Percentiles rank a stretch among this genome's conserved stretches.
Evolutionary conservation across 1,140 invertebrate species (phyloP).

Genomic region (Scylla paramamosain): DNA sequence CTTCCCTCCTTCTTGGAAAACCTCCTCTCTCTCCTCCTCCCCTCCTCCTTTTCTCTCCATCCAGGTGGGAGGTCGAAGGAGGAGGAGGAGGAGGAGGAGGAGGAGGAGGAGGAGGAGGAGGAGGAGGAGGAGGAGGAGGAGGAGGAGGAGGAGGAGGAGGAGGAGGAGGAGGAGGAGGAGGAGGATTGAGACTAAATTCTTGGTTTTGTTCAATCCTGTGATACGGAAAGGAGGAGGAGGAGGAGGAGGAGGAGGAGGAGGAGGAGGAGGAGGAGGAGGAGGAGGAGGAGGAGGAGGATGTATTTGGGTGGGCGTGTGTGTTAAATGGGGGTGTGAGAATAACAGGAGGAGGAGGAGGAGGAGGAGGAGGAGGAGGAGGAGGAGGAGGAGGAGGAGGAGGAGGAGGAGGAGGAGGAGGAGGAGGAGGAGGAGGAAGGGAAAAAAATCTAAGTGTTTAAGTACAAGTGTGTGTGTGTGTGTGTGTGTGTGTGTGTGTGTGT

Average conservation of each 20-base stretch:
- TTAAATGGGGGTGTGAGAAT: neutral
- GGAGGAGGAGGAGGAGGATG: neutral
- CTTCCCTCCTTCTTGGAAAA: no score
- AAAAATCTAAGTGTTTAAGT: conserved; percentile 13
- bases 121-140: neutral
- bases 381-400: neutral
- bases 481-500: conserved; percentile 7
- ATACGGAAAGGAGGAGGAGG: neutral
- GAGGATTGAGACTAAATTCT: neutral
- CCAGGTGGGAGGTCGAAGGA: neutral
- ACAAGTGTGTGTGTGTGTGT: conserved; percentile 9
- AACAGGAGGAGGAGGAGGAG: neutral
- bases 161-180: neutral
- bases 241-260: no score
- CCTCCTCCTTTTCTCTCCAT: no score
- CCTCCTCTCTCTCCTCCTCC: neutral
- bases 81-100: neutral
- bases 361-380: no score
- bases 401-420: no score
- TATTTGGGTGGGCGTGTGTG: neutral
- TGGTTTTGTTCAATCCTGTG: no score
- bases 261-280: no score
- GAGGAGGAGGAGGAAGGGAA: neutral
- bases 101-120: neutral
- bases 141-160: neutral